phyloP scores from a whole-genome alignment of 2,797 vertebrate species.

The Arremon brunneinucha region DNA sequence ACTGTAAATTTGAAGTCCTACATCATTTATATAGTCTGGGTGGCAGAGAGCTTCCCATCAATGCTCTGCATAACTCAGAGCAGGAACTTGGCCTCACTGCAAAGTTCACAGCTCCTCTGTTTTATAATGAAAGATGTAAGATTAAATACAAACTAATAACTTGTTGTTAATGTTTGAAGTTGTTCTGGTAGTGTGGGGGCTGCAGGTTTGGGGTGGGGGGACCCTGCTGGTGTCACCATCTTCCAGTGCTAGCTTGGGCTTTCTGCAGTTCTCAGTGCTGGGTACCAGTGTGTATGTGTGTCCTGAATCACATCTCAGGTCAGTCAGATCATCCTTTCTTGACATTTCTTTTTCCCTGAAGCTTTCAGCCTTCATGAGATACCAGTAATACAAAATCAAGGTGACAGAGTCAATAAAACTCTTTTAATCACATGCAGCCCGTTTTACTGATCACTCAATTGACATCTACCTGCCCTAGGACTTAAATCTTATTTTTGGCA shows the following conservation, averaged over 20 bases:
- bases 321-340: not conserved
- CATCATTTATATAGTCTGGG: not conserved
- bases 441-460: not conserved
- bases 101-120: not conserved
- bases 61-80: not conserved
- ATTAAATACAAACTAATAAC: not conserved
- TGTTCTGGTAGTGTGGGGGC: not conserved
- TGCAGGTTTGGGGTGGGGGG: accelerated
- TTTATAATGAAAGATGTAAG: accelerated
- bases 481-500: no score
- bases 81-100: not conserved
- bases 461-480: accelerated
- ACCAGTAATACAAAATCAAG: not conserved
- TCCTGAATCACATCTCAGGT: not conserved
- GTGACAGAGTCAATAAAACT: no score
- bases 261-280: not conserved
- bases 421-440: accelerated
- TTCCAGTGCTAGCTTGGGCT: accelerated
- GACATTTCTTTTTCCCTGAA: not conserved
- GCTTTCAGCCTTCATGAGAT: not conserved
- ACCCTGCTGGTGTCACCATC: accelerated
- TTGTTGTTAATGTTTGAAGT: not conserved
- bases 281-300: accelerated
- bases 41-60: not conserved
- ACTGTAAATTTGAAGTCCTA: not conserved